Conservation (phyloP, 2,797 vertebrate species). For the Tinamus major region DNA sequence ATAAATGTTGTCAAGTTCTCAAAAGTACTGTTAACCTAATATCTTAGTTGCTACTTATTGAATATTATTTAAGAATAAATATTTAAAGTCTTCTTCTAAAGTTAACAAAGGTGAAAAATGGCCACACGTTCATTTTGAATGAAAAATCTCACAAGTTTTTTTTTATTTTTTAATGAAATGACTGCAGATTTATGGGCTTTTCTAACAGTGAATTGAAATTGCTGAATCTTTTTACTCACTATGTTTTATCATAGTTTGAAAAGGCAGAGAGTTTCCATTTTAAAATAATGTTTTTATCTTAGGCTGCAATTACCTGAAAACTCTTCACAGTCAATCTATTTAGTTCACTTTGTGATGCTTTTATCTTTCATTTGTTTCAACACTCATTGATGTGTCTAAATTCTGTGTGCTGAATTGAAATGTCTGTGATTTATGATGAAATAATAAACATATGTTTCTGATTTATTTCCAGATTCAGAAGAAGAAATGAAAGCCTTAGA, state of each 20-base stretch:
- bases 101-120: neutral
- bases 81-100: neutral
- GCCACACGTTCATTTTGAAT: neutral
- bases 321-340: neutral
- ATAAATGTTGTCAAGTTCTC: neutral
- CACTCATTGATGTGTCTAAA: slow-evolving; percentile 16
- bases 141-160: neutral
- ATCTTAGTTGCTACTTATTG: neutral
- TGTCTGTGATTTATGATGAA: slow-evolving; percentile 44
- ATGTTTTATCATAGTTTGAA: neutral
- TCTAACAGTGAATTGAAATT: neutral
- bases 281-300: neutral
- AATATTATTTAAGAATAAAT: neutral
- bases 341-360: neutral
- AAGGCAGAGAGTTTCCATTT: neutral
- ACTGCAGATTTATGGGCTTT: neutral
- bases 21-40: neutral
- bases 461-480: slow-evolving; percentile 85
- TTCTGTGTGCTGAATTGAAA: slow-evolving; percentile 19
- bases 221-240: neutral
- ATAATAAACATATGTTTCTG: slow-evolving; percentile 73
- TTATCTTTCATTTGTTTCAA: neutral
- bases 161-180: neutral
- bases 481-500: slow-evolving; percentile 89
- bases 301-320: neutral